Evolutionary conservation across 2,113 vertebrate species (phyloP).

Genomic region (Thunnus maccoyii): DNA sequence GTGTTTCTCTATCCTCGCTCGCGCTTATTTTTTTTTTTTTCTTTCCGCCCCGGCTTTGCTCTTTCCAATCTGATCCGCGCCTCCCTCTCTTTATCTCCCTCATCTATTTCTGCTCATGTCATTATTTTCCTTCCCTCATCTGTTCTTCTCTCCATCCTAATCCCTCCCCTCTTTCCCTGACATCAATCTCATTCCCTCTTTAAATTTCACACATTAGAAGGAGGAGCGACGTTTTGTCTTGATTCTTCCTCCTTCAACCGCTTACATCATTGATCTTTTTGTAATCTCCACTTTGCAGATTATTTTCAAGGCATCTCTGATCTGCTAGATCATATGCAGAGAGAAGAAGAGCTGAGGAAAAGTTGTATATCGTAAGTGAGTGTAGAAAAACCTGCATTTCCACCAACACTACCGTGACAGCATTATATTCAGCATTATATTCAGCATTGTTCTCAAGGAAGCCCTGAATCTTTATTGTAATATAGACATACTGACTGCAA

Average conservation of each 20-base stretch:
- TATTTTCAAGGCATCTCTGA: constrained; percentile 2
- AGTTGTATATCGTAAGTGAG: background rate
- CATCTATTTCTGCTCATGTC: constrained; percentile 42
- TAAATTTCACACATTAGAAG: background rate
- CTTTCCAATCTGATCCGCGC: constrained; percentile 25
- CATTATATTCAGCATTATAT: no score
- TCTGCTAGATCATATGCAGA: background rate
- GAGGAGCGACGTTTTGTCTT: background rate
- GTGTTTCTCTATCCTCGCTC: constrained; percentile 26
- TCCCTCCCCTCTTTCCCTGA: constrained; percentile 12
- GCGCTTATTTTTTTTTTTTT: background rate
- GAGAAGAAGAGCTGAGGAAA: background rate
- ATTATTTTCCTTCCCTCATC: constrained; percentile 39
- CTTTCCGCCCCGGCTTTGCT: background rate
- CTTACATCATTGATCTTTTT: constrained; percentile 22
- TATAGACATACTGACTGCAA: background rate
- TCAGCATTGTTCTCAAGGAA: no score
- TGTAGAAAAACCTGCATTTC: background rate
- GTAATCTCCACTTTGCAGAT: constrained; percentile 5
- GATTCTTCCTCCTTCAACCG: background rate
- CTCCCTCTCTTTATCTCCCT: constrained; percentile 19
- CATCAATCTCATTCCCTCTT: constrained; percentile 1
- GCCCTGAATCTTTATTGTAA: no score
- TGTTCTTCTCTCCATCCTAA: constrained; percentile 33
- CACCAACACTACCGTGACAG: background rate